Percentiles rank a stretch among this genome's conserved stretches.
Conservation (phyloP, 2,113 vertebrate species). For the Boulengeromyrus knoepffleri region DNA sequence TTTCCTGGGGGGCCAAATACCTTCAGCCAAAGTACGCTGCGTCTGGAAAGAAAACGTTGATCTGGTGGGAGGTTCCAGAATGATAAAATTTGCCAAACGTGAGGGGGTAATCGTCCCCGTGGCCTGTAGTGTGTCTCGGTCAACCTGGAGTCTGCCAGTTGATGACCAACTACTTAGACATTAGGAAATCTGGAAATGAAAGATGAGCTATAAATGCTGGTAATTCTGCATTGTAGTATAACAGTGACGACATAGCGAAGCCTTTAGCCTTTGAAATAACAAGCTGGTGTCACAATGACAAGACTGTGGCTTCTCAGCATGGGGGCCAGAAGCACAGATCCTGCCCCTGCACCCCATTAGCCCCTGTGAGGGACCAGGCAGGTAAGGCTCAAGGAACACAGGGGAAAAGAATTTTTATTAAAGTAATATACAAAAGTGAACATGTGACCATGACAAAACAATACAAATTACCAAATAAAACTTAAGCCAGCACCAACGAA, state of each 20-base stretch:
- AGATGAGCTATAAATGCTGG: not conserved
- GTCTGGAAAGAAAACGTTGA: not conserved
- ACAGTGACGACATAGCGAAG: not conserved
- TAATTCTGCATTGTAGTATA: not conserved
- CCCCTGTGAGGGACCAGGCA: no score
- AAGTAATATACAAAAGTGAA: no score
- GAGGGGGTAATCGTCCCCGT: not conserved
- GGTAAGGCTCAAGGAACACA: no score
- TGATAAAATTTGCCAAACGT: not conserved
- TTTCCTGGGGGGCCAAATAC: not conserved
- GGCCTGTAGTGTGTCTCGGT: not conserved
- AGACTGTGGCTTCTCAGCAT: no score
- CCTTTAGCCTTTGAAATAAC: not conserved
- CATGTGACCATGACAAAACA: no score
- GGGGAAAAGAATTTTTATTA: no score
- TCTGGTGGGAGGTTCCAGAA: not conserved
- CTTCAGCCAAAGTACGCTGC: not conserved
- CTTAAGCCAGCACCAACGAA: no score
- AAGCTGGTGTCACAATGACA: not conserved
- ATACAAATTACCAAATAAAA: no score
- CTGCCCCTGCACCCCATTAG: no score
- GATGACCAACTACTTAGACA: not conserved
- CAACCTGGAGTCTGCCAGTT: not conserved
- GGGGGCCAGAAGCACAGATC: no score
- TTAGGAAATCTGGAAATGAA: not conserved